Conservation (phyloP, 2,888 invertebrate genomes). For the Mythimna ferrago region DNA sequence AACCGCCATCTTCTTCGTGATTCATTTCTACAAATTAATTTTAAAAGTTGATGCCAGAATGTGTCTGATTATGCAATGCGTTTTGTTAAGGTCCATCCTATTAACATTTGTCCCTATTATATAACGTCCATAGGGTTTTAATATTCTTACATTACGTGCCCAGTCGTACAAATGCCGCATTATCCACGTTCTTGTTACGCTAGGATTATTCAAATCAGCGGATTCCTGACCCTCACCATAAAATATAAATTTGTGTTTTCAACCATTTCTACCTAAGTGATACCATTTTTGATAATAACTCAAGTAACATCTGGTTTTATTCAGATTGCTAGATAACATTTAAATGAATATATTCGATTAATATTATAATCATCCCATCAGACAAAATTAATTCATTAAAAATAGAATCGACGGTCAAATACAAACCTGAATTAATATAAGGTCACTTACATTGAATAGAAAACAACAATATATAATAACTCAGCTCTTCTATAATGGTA, state of each 20-base stretch:
- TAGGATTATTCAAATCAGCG: constrained; percentile 77
- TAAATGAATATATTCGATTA: background rate
- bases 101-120: constrained; percentile 38
- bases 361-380: background rate
- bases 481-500: constrained; percentile 2
- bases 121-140: constrained; percentile 45
- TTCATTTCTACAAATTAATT: constrained; percentile 21
- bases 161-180: constrained; percentile 69
- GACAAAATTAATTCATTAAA: background rate
- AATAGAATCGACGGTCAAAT: background rate
- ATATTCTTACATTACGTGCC: constrained; percentile 73
- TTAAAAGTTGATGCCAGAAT: constrained; percentile 1
- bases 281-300: background rate
- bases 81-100: constrained; percentile 29
- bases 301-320: background rate
- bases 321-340: background rate
- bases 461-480: background rate
- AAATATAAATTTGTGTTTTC: constrained; percentile 24
- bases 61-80: constrained; percentile 25
- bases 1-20: constrained; percentile 7
- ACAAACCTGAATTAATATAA: constrained; percentile 1
- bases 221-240: constrained; percentile 48
- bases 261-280: constrained; percentile 27
- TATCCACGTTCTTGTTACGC: constrained; percentile 71
- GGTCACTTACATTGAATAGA: constrained; percentile 10